Evolutionary conservation across 2,113 vertebrate species (phyloP), one percentile per base, ranked within the genome.

Genomic region (Lophochroa leadbeateri): DNA sequence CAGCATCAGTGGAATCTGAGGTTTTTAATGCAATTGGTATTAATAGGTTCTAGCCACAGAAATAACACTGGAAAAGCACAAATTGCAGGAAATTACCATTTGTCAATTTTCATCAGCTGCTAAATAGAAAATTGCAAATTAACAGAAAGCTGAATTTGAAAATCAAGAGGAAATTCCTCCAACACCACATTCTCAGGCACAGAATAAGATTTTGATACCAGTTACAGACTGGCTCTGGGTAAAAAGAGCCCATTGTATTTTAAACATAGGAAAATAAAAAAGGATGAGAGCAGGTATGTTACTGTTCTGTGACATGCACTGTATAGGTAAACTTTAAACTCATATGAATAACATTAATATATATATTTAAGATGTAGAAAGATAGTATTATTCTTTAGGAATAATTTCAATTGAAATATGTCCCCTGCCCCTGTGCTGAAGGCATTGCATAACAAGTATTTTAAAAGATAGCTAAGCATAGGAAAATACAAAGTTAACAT

Each of bases 1-100:
- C 33, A 82, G 25, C 39, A 75, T 79, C 89, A 47, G 25, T 90
- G 82, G 17, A 84, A 91, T 44, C 31, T 39, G 79, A 86, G 69
- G 47, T 31, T 96, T 94, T 77, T 88, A 93, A 92, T 91, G 90
- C 44, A 82, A 50, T 87, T 85, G 75, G 70, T 94, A 90, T 91
- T 88, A 88, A 90, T 81, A 85, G 39, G 43, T 35, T 58, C 64
- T 87, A 90, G 47, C 35, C 67, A 82, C 61, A 80, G 57, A 58
- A 84, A 37, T 35, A 91, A 88, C 69, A 61, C 21, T 78, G 55
- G 63, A 80, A 75, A 85, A 85, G 39, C 57, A 67, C 35, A 78
- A 74, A 83, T 31, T 95, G 18, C 20, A 37, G 81, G 75, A 96
- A 96, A 94, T 84, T 80, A 39, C 77, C 35, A 84, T 88, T 96